A percentile compares a stretch with the other conserved stretches of the same genome.
Conservation (phyloP, 2,113 vertebrate genomes). For the Corapipo altera region DNA sequence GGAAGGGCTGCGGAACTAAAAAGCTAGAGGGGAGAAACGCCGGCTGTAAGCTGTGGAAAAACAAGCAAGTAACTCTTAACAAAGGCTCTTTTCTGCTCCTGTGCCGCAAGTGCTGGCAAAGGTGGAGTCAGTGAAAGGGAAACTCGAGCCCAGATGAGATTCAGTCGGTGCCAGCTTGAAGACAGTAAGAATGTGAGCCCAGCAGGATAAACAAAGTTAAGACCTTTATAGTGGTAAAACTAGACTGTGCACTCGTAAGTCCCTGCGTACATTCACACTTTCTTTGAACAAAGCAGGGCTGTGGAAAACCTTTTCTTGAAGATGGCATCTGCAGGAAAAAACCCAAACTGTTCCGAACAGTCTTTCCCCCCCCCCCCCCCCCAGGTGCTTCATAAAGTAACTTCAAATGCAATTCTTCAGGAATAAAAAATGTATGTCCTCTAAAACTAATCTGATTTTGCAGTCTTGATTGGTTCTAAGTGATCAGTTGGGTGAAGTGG, state of each 20-base stretch:
- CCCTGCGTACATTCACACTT: neutral
- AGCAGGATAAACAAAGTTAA: neutral
- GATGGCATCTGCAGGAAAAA: neutral
- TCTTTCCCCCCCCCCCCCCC: neutral
- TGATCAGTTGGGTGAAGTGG: accelerated
- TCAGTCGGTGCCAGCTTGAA: neutral
- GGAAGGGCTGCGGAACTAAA: neutral
- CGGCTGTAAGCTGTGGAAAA: neutral
- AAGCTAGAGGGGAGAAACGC: neutral
- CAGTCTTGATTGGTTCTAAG: neutral
- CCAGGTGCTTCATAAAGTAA: neutral
- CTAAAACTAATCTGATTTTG: neutral
- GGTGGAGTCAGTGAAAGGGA: neutral
- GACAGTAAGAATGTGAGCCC: neutral
- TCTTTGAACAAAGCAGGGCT: neutral
- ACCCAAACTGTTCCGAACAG: neutral
- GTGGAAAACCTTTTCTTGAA: neutral
- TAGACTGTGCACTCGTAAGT: neutral
- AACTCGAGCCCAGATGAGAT: neutral
- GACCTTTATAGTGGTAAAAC: neutral
- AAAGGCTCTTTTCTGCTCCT: neutral
- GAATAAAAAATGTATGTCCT: neutral
- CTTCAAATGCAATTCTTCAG: neutral
- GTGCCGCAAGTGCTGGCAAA: neutral
- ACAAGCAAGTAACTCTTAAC: neutral